Evolutionary conservation across 2,113 vertebrate species (phyloP).

Genomic region (Falco punctatus): DNA sequence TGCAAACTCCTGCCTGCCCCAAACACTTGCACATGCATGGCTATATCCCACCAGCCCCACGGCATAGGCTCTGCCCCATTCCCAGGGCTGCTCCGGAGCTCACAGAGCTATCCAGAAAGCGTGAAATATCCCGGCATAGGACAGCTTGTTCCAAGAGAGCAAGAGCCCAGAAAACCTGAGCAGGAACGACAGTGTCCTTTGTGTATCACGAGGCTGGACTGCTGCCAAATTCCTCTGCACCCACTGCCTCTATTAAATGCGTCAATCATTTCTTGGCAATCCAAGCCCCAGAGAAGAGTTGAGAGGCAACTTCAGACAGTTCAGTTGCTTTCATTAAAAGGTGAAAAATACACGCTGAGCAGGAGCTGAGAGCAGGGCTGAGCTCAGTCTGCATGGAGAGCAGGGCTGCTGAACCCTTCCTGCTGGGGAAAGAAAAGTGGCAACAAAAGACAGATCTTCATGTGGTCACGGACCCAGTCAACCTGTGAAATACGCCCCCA

Average conservation of each 20-base stretch:
- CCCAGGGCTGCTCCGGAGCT: not conserved
- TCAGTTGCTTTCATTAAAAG: slow-evolving; percentile 35
- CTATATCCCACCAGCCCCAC: rapidly evolving
- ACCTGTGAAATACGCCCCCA: not conserved
- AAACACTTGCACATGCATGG: rapidly evolving
- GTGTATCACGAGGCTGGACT: slow-evolving; percentile 43
- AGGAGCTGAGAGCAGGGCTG: not conserved
- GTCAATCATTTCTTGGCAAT: slow-evolving; percentile 71
- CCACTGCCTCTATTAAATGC: slow-evolving; percentile 64
- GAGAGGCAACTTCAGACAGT: slow-evolving; percentile 45
- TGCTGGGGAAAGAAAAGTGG: not conserved
- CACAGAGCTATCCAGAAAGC: not conserved
- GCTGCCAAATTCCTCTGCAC: slow-evolving; percentile 72
- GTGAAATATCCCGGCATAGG: rapidly evolving
- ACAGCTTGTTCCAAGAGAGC: not conserved
- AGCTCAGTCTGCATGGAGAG: not conserved
- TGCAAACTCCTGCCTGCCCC: not conserved
- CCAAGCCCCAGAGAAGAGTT: slow-evolving; percentile 9
- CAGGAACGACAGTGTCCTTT: slow-evolving; percentile 35
- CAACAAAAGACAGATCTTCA: not conserved
- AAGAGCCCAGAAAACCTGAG: not conserved
- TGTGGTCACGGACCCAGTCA: rapidly evolving
- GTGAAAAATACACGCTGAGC: slow-evolving; percentile 15
- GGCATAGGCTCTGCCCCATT: not conserved
- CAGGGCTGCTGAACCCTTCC: not conserved